Conservation (phyloP, 2,797 vertebrate species). For the Nasua narica region DNA sequence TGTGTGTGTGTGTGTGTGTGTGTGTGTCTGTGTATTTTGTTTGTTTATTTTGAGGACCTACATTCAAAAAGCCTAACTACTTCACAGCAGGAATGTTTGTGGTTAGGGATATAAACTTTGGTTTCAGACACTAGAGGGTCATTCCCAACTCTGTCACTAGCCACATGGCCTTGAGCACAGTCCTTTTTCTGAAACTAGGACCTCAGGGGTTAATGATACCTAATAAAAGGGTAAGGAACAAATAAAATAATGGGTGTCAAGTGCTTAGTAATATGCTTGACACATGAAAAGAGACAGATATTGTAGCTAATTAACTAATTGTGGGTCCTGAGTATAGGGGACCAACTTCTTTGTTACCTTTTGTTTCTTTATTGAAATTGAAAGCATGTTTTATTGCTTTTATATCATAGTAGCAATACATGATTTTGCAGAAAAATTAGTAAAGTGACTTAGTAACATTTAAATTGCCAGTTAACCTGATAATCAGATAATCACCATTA, state of each 20-base stretch:
- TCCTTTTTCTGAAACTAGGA: not conserved
- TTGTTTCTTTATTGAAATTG: not conserved
- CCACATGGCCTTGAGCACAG: not conserved
- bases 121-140: not conserved
- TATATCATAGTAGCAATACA: not conserved
- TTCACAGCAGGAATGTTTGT: not conserved
- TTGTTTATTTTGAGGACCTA: not conserved
- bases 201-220: not conserved
- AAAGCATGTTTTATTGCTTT: not conserved
- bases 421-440: slow-evolving; percentile 23
- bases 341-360: not conserved
- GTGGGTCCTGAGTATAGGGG: not conserved
- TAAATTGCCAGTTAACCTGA: not conserved
- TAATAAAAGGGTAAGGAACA: not conserved
- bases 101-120: not conserved
- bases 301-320: not conserved
- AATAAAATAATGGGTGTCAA: slow-evolving; percentile 5
- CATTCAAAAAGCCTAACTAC: not conserved
- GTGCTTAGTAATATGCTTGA: not conserved
- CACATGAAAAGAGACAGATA: not conserved
- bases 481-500: not conserved
- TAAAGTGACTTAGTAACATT: not conserved
- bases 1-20: not conserved
- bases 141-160: not conserved
- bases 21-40: not conserved